phyloP scores from a whole-genome alignment of 2,888 invertebrate genomes.

The Meghimatium bilineatum region DNA sequence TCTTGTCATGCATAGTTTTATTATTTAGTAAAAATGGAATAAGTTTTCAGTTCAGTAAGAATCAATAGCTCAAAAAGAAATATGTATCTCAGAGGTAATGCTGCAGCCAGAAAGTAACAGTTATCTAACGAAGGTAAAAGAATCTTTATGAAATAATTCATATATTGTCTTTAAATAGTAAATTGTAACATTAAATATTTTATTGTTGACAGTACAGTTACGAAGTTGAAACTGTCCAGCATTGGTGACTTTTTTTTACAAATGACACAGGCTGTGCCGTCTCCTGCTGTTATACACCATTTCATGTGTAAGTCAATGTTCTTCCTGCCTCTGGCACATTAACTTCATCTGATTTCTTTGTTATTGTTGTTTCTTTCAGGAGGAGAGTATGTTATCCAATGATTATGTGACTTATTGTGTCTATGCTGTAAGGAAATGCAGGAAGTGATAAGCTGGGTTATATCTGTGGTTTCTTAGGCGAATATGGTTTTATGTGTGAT shows the following conservation, averaged over 20 bases:
- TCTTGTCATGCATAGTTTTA: too few relatives aligned
- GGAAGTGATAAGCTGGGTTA: not conserved
- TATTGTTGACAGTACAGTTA: not conserved
- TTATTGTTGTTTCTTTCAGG: not conserved
- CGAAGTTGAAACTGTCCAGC: not conserved
- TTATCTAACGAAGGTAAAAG: too few relatives aligned
- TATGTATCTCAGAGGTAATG: too few relatives aligned
- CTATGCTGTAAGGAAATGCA: not conserved
- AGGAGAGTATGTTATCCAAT: not conserved
- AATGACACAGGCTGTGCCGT: not conserved
- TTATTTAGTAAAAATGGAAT: too few relatives aligned
- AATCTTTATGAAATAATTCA: too few relatives aligned
- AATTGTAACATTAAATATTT: too few relatives aligned
- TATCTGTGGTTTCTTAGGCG: not conserved
- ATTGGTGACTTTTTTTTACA: not conserved
- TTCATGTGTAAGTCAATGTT: slow-evolving; percentile 7
- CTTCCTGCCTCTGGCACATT: slow-evolving; percentile 36
- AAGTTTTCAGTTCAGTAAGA: too few relatives aligned
- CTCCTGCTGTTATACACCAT: not conserved
- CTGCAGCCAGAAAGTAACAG: too few relatives aligned
- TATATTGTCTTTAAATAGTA: too few relatives aligned
- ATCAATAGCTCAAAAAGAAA: too few relatives aligned
- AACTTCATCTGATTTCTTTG: not conserved
- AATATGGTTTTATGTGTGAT: too few relatives aligned
- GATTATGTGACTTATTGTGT: not conserved